Conservation (phyloP, 2,797 vertebrate species). For the Myotis vivesi region DNA sequence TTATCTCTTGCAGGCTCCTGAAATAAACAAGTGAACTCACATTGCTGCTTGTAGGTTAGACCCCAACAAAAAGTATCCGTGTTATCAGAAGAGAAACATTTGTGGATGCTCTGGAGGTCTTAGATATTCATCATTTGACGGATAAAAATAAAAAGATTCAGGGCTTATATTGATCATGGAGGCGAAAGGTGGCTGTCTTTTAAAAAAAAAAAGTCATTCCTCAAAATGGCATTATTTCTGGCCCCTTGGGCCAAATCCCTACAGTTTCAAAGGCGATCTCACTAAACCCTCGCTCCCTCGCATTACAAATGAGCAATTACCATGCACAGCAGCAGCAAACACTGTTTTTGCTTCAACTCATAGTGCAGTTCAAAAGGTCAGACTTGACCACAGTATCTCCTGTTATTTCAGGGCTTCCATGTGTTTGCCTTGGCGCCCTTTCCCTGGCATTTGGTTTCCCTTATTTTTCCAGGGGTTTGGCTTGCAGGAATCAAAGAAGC, state of each 20-base stretch:
- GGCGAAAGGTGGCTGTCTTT: not conserved
- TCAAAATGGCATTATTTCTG: slow-evolving; percentile 76
- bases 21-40: not conserved
- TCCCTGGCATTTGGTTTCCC: slow-evolving; percentile 81
- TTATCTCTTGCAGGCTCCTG: not conserved
- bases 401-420: slow-evolving; percentile 83
- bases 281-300: slow-evolving; percentile 57
- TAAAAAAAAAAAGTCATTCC: slow-evolving; percentile 53
- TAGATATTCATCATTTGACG: not conserved
- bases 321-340: slow-evolving; percentile 55
- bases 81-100: slow-evolving; percentile 46
- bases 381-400: slow-evolving; percentile 79
- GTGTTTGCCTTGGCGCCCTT: slow-evolving; percentile 82
- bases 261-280: slow-evolving; percentile 55
- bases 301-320: slow-evolving; percentile 69
- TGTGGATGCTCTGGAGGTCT: not conserved
- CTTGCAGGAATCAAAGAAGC: slow-evolving; percentile 78
- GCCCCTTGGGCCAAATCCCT: slow-evolving; percentile 41
- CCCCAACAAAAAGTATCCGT: not conserved
- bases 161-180: not conserved
- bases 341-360: slow-evolving; percentile 77
- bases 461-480: slow-evolving; percentile 83
- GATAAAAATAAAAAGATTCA: slow-evolving; percentile 58
- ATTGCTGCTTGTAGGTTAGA: not conserved
- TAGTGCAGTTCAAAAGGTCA: slow-evolving; percentile 82